A percentile compares a stretch with the other conserved stretches of the same genome.
Conservation (phyloP, 2,113 vertebrate species). For the Okapia johnstoni region DNA sequence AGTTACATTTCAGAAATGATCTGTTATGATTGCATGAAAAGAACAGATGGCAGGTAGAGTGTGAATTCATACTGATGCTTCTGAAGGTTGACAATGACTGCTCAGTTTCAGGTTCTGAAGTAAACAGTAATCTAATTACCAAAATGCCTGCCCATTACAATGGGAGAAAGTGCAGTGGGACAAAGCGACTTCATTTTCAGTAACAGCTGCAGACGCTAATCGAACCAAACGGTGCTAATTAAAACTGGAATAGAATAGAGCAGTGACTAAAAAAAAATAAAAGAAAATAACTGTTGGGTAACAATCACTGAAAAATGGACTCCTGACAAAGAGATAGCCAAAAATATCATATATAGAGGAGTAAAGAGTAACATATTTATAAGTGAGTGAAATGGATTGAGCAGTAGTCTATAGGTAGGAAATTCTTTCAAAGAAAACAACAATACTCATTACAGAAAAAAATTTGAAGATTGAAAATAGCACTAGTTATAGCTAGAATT, state of each 20-base stretch:
- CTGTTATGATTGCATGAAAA: neutral
- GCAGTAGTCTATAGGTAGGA: neutral
- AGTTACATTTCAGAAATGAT: constrained; percentile 34
- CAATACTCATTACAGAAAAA: neutral
- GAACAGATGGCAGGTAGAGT: constrained; percentile 62
- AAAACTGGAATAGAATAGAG: constrained; percentile 22
- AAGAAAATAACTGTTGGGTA: neutral
- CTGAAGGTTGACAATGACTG: constrained; percentile 39
- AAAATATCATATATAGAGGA: neutral
- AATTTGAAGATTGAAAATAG: neutral
- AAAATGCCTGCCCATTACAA: constrained; percentile 41
- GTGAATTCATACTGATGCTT: constrained; percentile 6
- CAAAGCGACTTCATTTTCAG: constrained; percentile 42
- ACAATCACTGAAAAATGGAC: neutral
- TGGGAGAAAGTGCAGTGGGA: constrained; percentile 51
- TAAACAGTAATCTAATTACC: constrained; percentile 70
- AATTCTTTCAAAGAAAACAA: neutral
- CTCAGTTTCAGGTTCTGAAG: constrained; percentile 51
- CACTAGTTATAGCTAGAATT: neutral
- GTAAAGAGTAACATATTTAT: neutral
- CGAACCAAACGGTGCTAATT: constrained; percentile 66
- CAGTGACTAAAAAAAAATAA: neutral
- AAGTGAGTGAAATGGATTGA: neutral
- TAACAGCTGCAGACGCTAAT: constrained; percentile 51
- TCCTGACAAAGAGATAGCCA: neutral